phyloP scores from a whole-genome alignment of 2,113 vertebrate species.

The Chinchilla lanigera region DNA sequence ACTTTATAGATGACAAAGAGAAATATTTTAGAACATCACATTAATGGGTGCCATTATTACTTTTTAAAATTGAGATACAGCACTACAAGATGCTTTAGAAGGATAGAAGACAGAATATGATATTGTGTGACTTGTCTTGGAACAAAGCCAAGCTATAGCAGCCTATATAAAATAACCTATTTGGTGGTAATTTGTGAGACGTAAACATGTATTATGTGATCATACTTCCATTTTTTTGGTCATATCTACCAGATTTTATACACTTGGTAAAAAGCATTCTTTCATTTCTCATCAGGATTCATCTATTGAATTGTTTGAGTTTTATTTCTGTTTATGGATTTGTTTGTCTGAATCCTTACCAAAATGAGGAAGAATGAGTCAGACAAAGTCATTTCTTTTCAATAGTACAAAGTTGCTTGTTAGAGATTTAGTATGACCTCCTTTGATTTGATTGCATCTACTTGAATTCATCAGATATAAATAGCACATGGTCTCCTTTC shows the following conservation, averaged over 20 bases:
- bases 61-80: slow-evolving; percentile 1
- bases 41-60: not conserved
- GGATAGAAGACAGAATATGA: not conserved
- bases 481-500: not conserved
- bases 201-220: not conserved
- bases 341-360: not conserved
- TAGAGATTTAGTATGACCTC: not conserved
- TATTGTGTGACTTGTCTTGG: not conserved
- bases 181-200: slow-evolving; percentile 2
- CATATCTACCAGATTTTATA: not conserved
- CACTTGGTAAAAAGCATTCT: not conserved
- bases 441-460: not conserved
- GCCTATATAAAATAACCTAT: slow-evolving; percentile 14
- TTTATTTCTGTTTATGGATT: slow-evolving; percentile 15
- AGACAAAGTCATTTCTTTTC: not conserved
- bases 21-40: slow-evolving; percentile 37
- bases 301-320: not conserved
- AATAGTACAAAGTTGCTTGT: not conserved
- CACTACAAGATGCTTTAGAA: not conserved
- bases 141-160: not conserved
- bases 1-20: not conserved
- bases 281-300: not conserved
- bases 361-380: not conserved
- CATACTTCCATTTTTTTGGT: not conserved
- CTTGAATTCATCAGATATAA: slow-evolving; percentile 21